These are phyloP conservation scores for Emmelina monodactyla DNA, from an alignment of 2,888 invertebrate genomes.

Conservation along the genomic window DNA sequence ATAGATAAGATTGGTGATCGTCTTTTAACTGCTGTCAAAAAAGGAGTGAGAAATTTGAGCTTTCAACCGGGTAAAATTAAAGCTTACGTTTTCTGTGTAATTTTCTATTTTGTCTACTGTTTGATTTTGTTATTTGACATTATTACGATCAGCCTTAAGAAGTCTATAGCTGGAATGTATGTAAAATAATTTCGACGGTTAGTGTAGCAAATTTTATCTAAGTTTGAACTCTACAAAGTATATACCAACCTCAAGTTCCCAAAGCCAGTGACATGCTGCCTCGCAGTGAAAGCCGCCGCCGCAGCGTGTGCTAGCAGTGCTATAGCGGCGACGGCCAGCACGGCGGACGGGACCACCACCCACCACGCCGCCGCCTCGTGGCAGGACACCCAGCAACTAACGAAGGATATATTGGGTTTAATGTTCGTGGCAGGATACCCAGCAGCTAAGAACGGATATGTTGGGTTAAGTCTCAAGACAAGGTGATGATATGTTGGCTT, in stretches of 20 bases:
- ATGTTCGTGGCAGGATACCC: background rate
- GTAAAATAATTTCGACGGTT: background rate
- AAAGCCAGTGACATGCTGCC: slow-evolving; percentile 89
- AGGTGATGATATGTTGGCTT: too few species aligned
- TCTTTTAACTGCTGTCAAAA: too few species aligned
- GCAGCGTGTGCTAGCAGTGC: slow-evolving; percentile 85
- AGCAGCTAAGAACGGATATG: background rate
- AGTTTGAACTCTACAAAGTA: background rate
- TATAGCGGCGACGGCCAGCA: slow-evolving; percentile 79
- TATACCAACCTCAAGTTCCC: slow-evolving; percentile 73
- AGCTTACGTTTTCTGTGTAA: too few species aligned
- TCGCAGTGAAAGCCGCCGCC: slow-evolving; percentile 88
- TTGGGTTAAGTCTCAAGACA: background rate
- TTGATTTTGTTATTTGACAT: too few species aligned
- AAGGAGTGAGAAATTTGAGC: too few species aligned
- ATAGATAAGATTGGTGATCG: too few species aligned
- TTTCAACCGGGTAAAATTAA: too few species aligned
- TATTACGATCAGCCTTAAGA: too few species aligned
- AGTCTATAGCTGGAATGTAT: background rate
- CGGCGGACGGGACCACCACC: slow-evolving; percentile 88
- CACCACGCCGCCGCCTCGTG: slow-evolving; percentile 96
- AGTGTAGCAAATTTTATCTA: too few species aligned
- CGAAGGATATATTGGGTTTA: background rate
- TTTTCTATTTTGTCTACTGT: too few species aligned
- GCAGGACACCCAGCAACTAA: slow-evolving; percentile 93